Conservation (phyloP, 53 echinoderm and acorn worm species). For the Pentamera pediparva region DNA sequence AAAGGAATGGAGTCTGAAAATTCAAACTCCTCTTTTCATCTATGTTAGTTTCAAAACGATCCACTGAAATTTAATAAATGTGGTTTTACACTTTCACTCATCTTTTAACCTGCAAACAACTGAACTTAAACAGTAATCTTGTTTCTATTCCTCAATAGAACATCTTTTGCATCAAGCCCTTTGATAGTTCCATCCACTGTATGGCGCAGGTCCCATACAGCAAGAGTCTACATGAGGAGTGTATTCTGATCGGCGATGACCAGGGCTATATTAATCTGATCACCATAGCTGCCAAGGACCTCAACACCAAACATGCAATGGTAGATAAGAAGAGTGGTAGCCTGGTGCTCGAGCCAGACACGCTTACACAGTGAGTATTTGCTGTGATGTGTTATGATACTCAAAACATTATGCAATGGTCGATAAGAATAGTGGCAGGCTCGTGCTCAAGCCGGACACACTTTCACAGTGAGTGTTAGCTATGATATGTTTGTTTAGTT, state of each 20-base stretch:
- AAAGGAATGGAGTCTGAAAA: too few species aligned
- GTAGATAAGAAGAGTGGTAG: conserved; percentile 79
- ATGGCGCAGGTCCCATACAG: conserved; percentile 81
- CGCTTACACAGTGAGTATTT: conserved; percentile 76
- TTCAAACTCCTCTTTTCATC: too few species aligned
- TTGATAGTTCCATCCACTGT: conserved; percentile 89
- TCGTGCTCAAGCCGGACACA: conserved; percentile 68
- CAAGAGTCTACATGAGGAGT: conserved; percentile 82
- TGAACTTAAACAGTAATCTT: not conserved
- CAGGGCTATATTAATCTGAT: conserved; percentile 77
- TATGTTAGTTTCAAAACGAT: too few species aligned
- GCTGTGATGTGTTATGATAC: not conserved
- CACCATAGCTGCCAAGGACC: conserved; percentile 84
- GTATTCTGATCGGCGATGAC: conserved; percentile 82
- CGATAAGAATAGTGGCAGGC: conserved; percentile 76
- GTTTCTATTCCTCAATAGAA: conserved; percentile 34
- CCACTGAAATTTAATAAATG: too few species aligned
- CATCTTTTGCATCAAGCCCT: conserved; percentile 91
- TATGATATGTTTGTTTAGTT: too few species aligned
- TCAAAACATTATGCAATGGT: not conserved
- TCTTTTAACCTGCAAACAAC: too few species aligned
- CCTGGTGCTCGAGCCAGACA: conserved; percentile 69
- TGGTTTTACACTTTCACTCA: too few species aligned
- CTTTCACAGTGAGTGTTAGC: conserved; percentile 93
- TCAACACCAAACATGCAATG: conserved; percentile 92